A percentile compares a stretch with the other conserved stretches of the same genome.
These are phyloP conservation scores for Aromia moschata DNA, from an alignment of 2,888 invertebrate species.

Conservation along the genomic window DNA sequence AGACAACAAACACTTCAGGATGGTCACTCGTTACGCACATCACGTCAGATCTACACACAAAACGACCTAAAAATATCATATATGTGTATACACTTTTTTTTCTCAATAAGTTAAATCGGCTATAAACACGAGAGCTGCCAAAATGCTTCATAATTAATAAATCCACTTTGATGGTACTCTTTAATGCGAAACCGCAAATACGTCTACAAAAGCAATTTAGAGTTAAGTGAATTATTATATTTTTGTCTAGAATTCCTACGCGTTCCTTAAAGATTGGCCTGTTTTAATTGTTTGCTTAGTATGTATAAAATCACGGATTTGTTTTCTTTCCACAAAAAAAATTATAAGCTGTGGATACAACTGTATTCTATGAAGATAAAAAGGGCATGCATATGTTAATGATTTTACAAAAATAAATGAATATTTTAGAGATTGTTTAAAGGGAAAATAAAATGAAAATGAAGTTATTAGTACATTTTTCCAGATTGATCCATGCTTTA, in stretches of 20 bases:
- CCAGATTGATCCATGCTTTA: too few species aligned
- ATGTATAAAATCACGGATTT: background rate
- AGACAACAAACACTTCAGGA: background rate
- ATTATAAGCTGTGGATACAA: too few species aligned
- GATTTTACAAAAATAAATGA: too few species aligned
- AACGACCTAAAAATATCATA: background rate
- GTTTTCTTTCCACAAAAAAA: too few species aligned
- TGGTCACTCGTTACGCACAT: background rate
- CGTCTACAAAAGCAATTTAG: background rate
- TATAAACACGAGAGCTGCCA: background rate
- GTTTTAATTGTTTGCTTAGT: background rate
- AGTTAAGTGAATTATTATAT: background rate
- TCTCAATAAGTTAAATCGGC: background rate
- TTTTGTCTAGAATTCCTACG: too few species aligned
- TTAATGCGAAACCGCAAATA: background rate
- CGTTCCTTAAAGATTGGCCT: too few species aligned
- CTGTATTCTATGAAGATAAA: too few species aligned
- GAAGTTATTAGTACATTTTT: too few species aligned
- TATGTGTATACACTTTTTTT: too few species aligned
- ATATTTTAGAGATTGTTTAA: too few species aligned
- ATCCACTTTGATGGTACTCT: background rate
- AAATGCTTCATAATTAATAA: slow-evolving; percentile 1
- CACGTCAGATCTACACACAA: background rate
- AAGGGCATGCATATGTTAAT: too few species aligned
- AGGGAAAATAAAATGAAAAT: too few species aligned